Percentiles rank a stretch among this genome's conserved stretches.
phyloP scores from a whole-genome alignment of 2,113 vertebrate genomes.

The Formicarius rufipectus region DNA sequence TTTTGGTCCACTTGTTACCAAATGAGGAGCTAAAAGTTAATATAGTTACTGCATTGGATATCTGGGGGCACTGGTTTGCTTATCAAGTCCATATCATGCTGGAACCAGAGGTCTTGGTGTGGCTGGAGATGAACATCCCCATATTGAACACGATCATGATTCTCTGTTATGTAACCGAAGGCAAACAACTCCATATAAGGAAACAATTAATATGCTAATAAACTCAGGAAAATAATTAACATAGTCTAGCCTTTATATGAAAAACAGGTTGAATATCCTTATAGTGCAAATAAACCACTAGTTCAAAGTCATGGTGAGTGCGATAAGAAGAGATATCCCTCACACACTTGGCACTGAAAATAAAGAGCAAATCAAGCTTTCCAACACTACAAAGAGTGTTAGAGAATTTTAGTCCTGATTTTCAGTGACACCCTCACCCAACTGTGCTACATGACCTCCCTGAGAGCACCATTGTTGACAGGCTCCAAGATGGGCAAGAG shows the following conservation, averaged over 20 bases:
- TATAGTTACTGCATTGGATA: too few species aligned
- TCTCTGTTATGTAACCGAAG: background rate
- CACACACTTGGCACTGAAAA: background rate
- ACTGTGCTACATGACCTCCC: background rate
- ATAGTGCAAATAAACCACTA: background rate
- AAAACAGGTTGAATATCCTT: background rate
- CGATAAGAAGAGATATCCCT: background rate
- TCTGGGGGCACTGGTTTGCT: too few species aligned
- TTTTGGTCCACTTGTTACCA: too few species aligned
- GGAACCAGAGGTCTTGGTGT: background rate
- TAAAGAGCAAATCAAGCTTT: background rate
- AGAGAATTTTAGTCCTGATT: background rate
- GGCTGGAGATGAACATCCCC: background rate
- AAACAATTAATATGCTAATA: background rate
- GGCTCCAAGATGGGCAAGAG: accelerated
- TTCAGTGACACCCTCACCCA: background rate
- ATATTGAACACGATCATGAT: background rate
- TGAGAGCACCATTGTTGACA: accelerated
- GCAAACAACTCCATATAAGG: background rate
- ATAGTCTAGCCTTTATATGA: background rate
- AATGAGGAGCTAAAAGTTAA: too few species aligned
- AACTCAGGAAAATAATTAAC: background rate
- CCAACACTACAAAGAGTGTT: background rate
- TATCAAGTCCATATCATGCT: too few species aligned
- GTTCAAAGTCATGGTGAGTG: background rate